Evolutionary conservation across 1,140 invertebrate genomes (phyloP).

Genomic region (Xylocopa sonorina): DNA sequence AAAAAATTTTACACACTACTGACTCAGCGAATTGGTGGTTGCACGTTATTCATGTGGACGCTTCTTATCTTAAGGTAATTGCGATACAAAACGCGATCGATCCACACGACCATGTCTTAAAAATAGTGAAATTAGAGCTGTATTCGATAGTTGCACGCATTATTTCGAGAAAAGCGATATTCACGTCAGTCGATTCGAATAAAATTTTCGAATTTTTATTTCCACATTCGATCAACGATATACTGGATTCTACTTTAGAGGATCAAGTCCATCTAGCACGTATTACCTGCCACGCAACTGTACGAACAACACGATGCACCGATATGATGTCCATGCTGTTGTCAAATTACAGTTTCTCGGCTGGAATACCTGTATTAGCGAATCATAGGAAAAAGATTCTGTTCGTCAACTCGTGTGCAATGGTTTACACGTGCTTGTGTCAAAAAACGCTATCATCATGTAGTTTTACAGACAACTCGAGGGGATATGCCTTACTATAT

Average conservation of each 20-base stretch:
- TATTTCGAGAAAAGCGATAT: constrained; percentile 17
- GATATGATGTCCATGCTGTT: constrained; percentile 34
- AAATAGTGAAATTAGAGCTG: constrained; percentile 31
- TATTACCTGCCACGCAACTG: constrained; percentile 24
- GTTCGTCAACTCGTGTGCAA: background rate
- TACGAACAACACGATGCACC: constrained; percentile 14
- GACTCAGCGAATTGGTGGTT: constrained; percentile 2
- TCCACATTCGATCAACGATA: background rate
- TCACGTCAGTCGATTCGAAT: background rate
- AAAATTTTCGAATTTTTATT: constrained; percentile 1
- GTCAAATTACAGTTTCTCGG: constrained; percentile 13
- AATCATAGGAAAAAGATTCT: constrained; percentile 18
- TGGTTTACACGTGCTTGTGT: constrained; percentile 13
- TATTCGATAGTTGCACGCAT: constrained; percentile 3
- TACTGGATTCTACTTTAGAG: background rate
- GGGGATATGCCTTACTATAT: constrained; percentile 6
- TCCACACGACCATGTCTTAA: constrained; percentile 25
- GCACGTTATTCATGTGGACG: constrained; percentile 28
- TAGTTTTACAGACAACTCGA: background rate
- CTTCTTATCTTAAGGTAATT: constrained; percentile 30
- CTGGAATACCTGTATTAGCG: background rate
- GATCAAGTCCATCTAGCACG: background rate
- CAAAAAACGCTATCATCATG: constrained; percentile 20
- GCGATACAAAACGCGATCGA: constrained; percentile 39
- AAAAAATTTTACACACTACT: constrained; percentile 4